phyloP scores from a whole-genome alignment of 2,797 vertebrate species.

The Cynodonichthys magdalenae region DNA sequence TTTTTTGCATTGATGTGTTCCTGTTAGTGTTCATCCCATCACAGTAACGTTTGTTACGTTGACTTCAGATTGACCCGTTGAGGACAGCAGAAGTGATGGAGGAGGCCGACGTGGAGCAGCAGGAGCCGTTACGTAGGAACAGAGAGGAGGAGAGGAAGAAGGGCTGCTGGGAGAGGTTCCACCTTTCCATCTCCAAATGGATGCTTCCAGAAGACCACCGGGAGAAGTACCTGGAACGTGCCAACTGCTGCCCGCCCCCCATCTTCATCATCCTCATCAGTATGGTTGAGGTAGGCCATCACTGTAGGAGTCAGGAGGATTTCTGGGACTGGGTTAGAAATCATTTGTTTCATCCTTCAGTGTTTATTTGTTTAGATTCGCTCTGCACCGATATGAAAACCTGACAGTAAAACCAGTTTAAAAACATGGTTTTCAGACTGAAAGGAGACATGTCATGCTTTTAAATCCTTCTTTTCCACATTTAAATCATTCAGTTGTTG shows the following conservation, averaged over 20 bases:
- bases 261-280: constrained; percentile 91
- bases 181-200: constrained; percentile 82
- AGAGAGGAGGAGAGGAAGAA: constrained; percentile 12
- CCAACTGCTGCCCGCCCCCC: constrained; percentile 89
- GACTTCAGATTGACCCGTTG: not conserved
- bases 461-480: no score
- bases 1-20: no score
- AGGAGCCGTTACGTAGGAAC: constrained; percentile 28
- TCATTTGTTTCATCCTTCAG: no score
- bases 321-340: no score
- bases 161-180: constrained; percentile 78
- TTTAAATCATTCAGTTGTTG: no score
- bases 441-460: no score
- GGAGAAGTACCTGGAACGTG: constrained; percentile 81
- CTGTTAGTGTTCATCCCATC: no score
- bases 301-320: not conserved
- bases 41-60: not conserved
- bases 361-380: no score
- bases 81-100: not conserved
- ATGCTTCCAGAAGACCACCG: constrained; percentile 84
- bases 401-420: no score
- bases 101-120: constrained; percentile 70
- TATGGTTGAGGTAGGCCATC: constrained; percentile 82
- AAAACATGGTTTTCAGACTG: not conserved
- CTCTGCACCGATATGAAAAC: no score